Evolutionary conservation across 2,888 invertebrate species (phyloP), one percentile per base, ranked within the genome.

Genomic region (Cenopis cana): DNA sequence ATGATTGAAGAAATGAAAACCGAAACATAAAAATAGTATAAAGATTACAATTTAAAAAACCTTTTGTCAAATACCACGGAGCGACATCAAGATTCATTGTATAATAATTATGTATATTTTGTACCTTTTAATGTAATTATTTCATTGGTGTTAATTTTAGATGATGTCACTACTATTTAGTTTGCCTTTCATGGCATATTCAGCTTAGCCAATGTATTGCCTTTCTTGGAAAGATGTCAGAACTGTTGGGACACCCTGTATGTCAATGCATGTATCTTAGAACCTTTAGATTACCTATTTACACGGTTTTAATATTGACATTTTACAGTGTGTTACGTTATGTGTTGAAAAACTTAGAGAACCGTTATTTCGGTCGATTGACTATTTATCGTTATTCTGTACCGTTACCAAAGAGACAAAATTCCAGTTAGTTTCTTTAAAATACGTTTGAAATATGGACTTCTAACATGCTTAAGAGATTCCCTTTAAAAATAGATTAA

Each of bases 181-280:
- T 33, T 33, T 33, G 33, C 1, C 46, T 41, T 14, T 14, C 41
- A 6, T 46, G 46, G n/a, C 14, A 41, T 46, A 6, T n/a, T n/a
- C n/a, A 5, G 6, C 8, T n/a, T n/a, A 46, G 6, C 5, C 5
- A 8, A 33, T 8, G 9, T 8, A 33, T 8, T 33, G 0, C 33
- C 8, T 33, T 12, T 46, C 46, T 46, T 46, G n/a, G 5, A 46
- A 46, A n/a, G 8, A 12, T n/a, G 46, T 12, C 46, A 46, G 1
- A 46, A 29, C 5, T 29, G 10, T 60, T 60, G 46, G 60, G 60
- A 60, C 60, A 60, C 2, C 60, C 60, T 60, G 60, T 60, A 46
- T 24, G n/a, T 10, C 9, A 60, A 29, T 20, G 60, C 46, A 60
- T 60, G 60, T 46, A 24, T 3, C 11, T 18, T 50, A 46, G 46